Evolutionary conservation across 2,113 vertebrate species (phyloP), one percentile per base, ranked within the genome.

Genomic region (Rhabdomys dilectus): DNA sequence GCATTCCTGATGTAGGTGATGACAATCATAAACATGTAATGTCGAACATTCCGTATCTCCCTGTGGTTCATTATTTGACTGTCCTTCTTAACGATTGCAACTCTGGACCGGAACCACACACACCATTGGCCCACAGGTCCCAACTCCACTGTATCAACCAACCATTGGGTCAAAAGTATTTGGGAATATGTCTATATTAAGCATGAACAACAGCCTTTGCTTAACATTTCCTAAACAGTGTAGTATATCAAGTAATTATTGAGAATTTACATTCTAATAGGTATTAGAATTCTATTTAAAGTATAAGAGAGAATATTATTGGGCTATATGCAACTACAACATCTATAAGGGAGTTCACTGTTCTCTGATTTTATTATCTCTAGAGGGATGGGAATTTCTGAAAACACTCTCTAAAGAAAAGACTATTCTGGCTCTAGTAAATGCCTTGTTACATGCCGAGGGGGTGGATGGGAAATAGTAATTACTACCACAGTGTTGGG

Each of bases 11-110:
- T 24, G 75, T 36, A 60, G 12, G 9, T 92, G 42, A 12, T 86
- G 11, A 95, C 93, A 78, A 8, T 66, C 42, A 51, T 53, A n/a
- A 88, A 87, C 90, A 88, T 24, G 12, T 56, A 70, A 93, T n/a
- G 24, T 45, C 51, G 66, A n/a, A 88, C 42, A 72, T n/a, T 64
- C 45, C 58, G 3, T 51, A 45, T 24, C n/a, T 81, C 64, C 19
- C 45, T 8, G 0, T 64, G 19, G 11, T 19, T 88, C 9, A 36
- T 76, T 92, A 75, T 60, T 75, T 76, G 68, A 76, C 31, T 81
- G 24, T 70, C 62, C 72, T 39, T 15, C 68, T 64, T 82, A 62
- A 94, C 81, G 31, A 9, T 11, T 77, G 51, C 45, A 56, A n/a
- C 29, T 93, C 15, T 45, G 42, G 13, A 77, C 34, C 42, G 60